phyloP scores from a whole-genome alignment of 1,140 invertebrate species.

The Ceratina japonica region DNA sequence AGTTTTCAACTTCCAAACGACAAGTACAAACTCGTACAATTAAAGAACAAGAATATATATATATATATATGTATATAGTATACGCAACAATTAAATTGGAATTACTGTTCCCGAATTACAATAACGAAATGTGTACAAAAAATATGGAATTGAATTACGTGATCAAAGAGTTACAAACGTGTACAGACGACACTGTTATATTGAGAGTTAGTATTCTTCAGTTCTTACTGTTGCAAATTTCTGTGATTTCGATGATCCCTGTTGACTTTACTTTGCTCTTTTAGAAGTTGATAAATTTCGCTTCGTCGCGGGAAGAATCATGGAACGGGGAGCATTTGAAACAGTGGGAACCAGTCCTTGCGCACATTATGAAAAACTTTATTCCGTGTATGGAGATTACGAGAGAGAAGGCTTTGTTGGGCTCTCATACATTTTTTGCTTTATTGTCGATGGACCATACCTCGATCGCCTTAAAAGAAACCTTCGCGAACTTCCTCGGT shows the following conservation, averaged over 20 bases:
- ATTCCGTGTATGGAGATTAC: slow-evolving; percentile 50
- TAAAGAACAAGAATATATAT: slow-evolving; percentile 16
- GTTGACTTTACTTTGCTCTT: slow-evolving; percentile 20
- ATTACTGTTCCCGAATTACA: slow-evolving; percentile 13
- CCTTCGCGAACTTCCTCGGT: slow-evolving; percentile 49
- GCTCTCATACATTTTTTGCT: slow-evolving; percentile 62
- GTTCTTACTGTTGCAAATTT: not conserved
- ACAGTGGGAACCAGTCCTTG: slow-evolving; percentile 54
- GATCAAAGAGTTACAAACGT: slow-evolving; percentile 41
- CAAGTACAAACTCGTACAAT: slow-evolving; percentile 33
- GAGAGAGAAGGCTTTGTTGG: slow-evolving; percentile 61
- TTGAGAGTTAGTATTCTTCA: slow-evolving; percentile 60
- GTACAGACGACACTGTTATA: slow-evolving; percentile 46
- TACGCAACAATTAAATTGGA: slow-evolving; percentile 6
- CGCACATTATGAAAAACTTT: slow-evolving; percentile 47
- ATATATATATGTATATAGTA: not conserved
- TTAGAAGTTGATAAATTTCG: slow-evolving; percentile 61
- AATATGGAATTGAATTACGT: slow-evolving; percentile 37
- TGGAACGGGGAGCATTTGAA: slow-evolving; percentile 19
- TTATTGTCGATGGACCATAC: slow-evolving; percentile 46
- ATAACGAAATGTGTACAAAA: slow-evolving; percentile 28
- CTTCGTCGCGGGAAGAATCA: slow-evolving; percentile 25
- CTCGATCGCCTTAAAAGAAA: slow-evolving; percentile 28
- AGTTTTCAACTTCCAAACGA: slow-evolving; percentile 42
- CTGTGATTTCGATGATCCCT: not conserved